These are phyloP conservation scores for Crotalus helleri DNA, from an alignment of 2,113 vertebrate genomes.

Conservation along the genomic window DNA sequence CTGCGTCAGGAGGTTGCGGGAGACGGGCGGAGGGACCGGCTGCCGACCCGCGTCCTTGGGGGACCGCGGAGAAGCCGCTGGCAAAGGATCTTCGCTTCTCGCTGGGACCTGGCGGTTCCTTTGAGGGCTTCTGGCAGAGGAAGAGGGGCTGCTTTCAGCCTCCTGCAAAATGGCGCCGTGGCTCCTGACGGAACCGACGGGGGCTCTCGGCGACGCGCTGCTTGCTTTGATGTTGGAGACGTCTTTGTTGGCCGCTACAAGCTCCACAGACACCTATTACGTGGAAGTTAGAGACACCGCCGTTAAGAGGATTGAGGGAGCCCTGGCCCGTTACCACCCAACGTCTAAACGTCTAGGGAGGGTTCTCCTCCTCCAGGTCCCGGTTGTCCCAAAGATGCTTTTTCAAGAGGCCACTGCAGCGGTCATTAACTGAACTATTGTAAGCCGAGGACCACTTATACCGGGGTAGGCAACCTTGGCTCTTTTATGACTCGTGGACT, in stretches of 20 bases:
- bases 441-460: too few species aligned
- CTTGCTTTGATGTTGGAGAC: slow-evolving; percentile 30
- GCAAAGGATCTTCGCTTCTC: slow-evolving; percentile 27
- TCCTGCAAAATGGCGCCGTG: slow-evolving; percentile 39
- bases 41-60: background rate
- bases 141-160: background rate
- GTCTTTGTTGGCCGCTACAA: slow-evolving; percentile 69
- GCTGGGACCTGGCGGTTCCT: background rate
- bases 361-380: too few species aligned
- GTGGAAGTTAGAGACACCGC: slow-evolving; percentile 1
- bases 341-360: too few species aligned
- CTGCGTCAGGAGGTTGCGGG: background rate
- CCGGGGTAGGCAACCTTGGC: too few species aligned
- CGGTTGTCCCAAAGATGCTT: too few species aligned
- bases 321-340: background rate
- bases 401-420: too few species aligned
- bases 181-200: slow-evolving; percentile 8
- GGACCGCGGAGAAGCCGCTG: background rate
- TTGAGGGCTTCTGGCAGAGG: background rate
- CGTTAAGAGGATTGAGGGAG: background rate
- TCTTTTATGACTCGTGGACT: too few species aligned
- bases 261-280: slow-evolving; percentile 81
- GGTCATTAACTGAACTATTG: too few species aligned
- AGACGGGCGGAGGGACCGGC: background rate
- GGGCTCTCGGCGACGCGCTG: background rate